Base-by-base conservation (phyloP, 1,140 invertebrate genomes). In the Chionoecetes opilio region DNA sequence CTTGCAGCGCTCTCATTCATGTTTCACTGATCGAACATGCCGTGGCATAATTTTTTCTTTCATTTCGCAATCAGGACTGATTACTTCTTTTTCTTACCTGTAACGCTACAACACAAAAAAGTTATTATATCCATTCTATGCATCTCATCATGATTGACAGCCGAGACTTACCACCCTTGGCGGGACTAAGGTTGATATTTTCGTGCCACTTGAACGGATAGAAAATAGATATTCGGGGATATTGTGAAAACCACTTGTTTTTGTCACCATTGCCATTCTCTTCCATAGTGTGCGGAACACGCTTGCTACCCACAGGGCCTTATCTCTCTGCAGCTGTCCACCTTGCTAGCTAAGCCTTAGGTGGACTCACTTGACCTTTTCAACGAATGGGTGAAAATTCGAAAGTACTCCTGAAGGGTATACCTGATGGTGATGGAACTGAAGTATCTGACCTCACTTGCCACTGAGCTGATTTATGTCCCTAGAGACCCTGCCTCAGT, bases 331-430 rank as follows among this genome's bases (percentile, higher is more conserved):
- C n/a, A n/a, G n/a, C 63, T 75, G 63, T 75, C 63, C 63, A n/a
- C 63, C 63, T 75, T 26, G 63, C n/a, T 26, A 5, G 63, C n/a
- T 75, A 5, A n/a, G n/a, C 63, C 63, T 75, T 26, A 75, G 63
- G 63, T 75, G n/a, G 0, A 26, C n/a, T n/a, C 63, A 21, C 21
- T n/a, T 75, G 63, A n/a, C 63, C 63, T 75, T 75, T n/a, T 26
- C 3, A 1, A 8, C 2, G 21, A 75, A 75, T n/a, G n/a, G 63
- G 63, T 75, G 63, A 75, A 75, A 75, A 75, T 75, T 75, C 9
- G 63, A 75, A 75, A 75, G 63, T 75, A 75, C 21, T n/a, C 63
- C 11, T 75, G 63, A 75, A 75, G 63, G 63, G 63, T 75, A 75
- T 75, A 75, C 26, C 63, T 26, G 63, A 75, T 75, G 63, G 0